Evolutionary conservation across 1,140 invertebrate genomes (phyloP).

Genomic region (Orius laevigatus): DNA sequence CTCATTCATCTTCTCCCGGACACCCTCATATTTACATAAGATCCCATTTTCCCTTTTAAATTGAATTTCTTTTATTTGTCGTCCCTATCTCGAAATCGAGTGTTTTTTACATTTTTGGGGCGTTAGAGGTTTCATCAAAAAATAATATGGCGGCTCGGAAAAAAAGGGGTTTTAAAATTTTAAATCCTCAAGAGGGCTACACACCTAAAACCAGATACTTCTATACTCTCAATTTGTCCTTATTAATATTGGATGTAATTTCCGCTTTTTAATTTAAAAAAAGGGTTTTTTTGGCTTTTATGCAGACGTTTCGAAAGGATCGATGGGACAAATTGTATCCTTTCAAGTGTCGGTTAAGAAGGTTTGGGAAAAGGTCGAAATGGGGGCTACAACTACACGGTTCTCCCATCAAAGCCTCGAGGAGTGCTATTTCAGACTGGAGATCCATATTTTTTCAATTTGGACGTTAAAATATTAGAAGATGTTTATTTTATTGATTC

Average conservation of each 20-base stretch:
- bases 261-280: no score
- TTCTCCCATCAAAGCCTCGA: not conserved
- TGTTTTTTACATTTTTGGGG: not conserved
- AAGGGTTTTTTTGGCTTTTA: no score
- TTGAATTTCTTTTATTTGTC: slow-evolving; percentile 3
- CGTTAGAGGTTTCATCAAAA: not conserved
- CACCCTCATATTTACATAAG: not conserved
- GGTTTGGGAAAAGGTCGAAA: no score
- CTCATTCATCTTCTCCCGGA: no score
- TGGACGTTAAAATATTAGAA: no score
- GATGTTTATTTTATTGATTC: not conserved
- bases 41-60: not conserved
- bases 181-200: not conserved
- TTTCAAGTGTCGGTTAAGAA: no score
- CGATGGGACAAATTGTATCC: no score
- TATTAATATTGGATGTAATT: no score
- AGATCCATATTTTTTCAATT: no score
- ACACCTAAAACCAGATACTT: not conserved
- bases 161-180: not conserved
- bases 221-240: no score
- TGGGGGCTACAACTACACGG: not conserved
- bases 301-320: no score
- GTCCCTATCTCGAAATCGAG: not conserved
- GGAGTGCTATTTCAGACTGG: not conserved
- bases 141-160: not conserved